Percentiles rank a stretch among this genome's conserved stretches.
Evolutionary conservation across 2,888 invertebrate genomes (phyloP).

Genomic region (Oligia fasciuncula): DNA sequence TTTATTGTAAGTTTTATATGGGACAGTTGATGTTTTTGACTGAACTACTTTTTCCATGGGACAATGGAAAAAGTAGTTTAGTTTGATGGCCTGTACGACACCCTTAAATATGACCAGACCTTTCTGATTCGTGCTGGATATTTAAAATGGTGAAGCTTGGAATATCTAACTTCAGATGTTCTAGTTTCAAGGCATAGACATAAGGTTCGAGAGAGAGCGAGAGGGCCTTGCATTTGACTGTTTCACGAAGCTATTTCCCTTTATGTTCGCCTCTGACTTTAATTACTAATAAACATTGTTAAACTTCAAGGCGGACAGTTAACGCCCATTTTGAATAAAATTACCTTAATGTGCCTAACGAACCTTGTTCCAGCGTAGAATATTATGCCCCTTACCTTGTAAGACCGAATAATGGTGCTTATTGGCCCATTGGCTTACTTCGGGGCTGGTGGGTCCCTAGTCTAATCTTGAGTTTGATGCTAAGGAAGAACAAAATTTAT

Average conservation of each 20-base stretch:
- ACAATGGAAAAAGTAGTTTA: too few species aligned
- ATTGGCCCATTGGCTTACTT: not conserved
- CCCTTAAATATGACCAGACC: not conserved
- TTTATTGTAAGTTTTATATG: not conserved
- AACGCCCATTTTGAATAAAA: constrained; percentile 65
- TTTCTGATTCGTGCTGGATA: not conserved
- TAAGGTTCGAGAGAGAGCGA: constrained; percentile 1
- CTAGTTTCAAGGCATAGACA: constrained; percentile 1
- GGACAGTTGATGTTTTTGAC: not conserved
- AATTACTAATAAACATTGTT: constrained; percentile 63
- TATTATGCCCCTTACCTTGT: constrained; percentile 41
- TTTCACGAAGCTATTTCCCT: constrained; percentile 39
- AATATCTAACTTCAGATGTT: constrained; percentile 14
- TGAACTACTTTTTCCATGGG: too few species aligned
- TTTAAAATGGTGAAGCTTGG: not conserved
- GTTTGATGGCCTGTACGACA: not conserved
- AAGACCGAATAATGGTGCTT: constrained; percentile 19
- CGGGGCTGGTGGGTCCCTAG: not conserved
- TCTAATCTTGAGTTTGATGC: not conserved
- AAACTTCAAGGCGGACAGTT: constrained; percentile 50
- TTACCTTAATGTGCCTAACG: constrained; percentile 56
- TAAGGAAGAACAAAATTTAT: not conserved
- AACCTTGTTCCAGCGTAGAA: constrained; percentile 49
- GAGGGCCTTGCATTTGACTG: constrained; percentile 34
- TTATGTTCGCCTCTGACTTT: constrained; percentile 53